Evolutionary conservation across 1,140 invertebrate species (phyloP), one percentile per base, ranked within the genome.

Genomic region (Drosophila serrata): DNA sequence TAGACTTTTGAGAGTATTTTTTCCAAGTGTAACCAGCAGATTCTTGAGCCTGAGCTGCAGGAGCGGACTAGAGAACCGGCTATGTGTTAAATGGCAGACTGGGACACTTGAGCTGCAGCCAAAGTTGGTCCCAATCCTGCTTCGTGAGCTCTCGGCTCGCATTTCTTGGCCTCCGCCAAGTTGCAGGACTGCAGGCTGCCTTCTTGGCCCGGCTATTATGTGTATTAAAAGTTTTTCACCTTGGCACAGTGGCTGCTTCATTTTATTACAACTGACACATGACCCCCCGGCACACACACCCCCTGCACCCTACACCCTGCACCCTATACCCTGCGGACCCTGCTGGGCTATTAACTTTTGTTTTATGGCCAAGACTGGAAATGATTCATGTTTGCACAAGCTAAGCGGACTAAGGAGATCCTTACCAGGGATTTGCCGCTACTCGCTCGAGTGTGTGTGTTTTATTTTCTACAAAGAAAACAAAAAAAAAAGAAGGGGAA

Each of bases 221-320:
- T 90, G 86, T 90, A 90, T 90, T 90, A 90, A 90, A 90, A 90
- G 69, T 90, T 90, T 90, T 90, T 88, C 70, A 90, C 74, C 74
- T 77, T 65, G 59, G 61, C 65, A 77, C 37, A 73, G 73, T 65
- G 72, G 73, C 78, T 86, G 82, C 78, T 79, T 82, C 82, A 87
- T 88, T 90, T 90, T 88, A 88, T 88, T 81, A 88, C 84, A 76
- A 64, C 82, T 73, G 79, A 79, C 79, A 87, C 63, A 69, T 70
- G 67, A 81, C 78, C 60, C 78, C 75, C 35, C 46, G 19, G 19
- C 45, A 51, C 43, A 35, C 76, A 56, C 11, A 12, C 31, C 2
- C 8, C 7, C 8, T 1, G 8, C 1, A 40, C 46, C 11, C 22
- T 22, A n/a, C 15, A 43, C 22, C 12, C 49, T 17, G 17, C 6